Evolutionary conservation across 2,888 invertebrate species (phyloP).

Genomic region (Lochmaea crataegi): DNA sequence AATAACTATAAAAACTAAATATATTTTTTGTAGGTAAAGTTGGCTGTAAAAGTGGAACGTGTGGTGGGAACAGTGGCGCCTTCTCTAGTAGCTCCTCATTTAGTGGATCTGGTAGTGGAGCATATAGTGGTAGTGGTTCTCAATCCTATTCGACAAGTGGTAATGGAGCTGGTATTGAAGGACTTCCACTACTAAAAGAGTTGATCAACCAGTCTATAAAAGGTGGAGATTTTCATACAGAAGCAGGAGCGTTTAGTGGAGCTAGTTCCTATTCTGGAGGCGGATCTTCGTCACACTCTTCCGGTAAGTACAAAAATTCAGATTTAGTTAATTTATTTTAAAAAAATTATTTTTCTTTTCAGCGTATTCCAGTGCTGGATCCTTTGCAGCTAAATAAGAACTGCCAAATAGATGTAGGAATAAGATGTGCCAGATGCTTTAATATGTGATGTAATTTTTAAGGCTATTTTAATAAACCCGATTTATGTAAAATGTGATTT

Average conservation of each 20-base stretch:
- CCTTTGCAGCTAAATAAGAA: slow-evolving; percentile 17
- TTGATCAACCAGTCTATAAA: slow-evolving; percentile 10
- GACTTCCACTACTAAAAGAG: slow-evolving; percentile 20
- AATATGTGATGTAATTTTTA: slow-evolving; percentile 25
- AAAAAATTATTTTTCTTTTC: slow-evolving; percentile 2
- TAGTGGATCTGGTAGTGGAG: slow-evolving; percentile 15
- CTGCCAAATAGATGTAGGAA: slow-evolving; percentile 2
- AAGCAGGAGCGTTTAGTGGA: slow-evolving; percentile 40
- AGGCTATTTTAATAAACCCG: slow-evolving; percentile 14
- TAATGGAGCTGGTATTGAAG: slow-evolving; percentile 15
- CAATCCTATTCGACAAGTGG: slow-evolving; percentile 17
- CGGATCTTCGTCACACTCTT: slow-evolving; percentile 16
- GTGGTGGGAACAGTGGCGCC: slow-evolving; percentile 25
- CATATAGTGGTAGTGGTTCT: slow-evolving; percentile 19
- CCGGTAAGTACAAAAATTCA: slow-evolving; percentile 17
- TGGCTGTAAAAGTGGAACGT: slow-evolving; percentile 24
- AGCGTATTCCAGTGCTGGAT: slow-evolving; percentile 35
- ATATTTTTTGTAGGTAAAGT: slow-evolving; percentile 5
- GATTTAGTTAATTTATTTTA: background rate
- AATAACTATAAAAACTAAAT: background rate
- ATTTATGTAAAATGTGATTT: slow-evolving; percentile 13
- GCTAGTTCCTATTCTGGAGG: slow-evolving; percentile 31
- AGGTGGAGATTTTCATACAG: slow-evolving; percentile 5
- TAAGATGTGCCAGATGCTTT: slow-evolving; percentile 8
- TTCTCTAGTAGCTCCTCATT: slow-evolving; percentile 28